Conservation (phyloP, 2,888 invertebrate species). For the Plagiodera versicolora region DNA sequence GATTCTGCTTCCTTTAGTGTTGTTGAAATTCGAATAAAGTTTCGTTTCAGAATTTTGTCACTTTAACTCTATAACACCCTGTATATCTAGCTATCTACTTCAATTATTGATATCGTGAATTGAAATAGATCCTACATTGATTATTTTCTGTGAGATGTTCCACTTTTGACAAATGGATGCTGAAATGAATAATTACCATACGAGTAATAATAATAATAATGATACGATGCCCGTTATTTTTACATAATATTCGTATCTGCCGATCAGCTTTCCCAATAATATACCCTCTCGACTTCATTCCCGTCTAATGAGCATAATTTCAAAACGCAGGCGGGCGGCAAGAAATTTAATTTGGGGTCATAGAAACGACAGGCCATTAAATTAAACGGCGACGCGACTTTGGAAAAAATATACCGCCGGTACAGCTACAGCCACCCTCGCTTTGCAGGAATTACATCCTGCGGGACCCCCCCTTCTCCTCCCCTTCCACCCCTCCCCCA, state of each 20-base stretch:
- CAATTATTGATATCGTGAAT: no score
- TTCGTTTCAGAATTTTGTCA: no score
- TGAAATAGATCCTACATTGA: no score
- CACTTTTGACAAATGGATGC: no score
- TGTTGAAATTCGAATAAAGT: no score
- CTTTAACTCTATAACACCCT: no score
- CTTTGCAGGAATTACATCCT: conserved; percentile 13
- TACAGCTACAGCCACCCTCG: conserved; percentile 8
- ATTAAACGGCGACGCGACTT: conserved; percentile 13
- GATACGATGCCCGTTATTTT: no score
- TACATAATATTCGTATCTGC: not conserved
- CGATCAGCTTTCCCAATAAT: not conserved
- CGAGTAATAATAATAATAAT: no score
- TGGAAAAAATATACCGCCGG: conserved; percentile 15
- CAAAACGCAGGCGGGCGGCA: not conserved
- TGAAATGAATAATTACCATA: no score
- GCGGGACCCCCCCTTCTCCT: conserved; percentile 6
- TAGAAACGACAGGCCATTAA: conserved; percentile 13
- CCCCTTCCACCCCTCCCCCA: not conserved
- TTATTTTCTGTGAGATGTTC: no score
- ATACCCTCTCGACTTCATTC: not conserved
- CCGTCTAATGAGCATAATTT: not conserved
- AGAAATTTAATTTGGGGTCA: conserved; percentile 15
- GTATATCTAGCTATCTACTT: no score
- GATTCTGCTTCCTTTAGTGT: no score